Evolutionary conservation across 2,113 vertebrate genomes (phyloP), one percentile per base, ranked within the genome.

Genomic region (Aspidoscelis tigris): DNA sequence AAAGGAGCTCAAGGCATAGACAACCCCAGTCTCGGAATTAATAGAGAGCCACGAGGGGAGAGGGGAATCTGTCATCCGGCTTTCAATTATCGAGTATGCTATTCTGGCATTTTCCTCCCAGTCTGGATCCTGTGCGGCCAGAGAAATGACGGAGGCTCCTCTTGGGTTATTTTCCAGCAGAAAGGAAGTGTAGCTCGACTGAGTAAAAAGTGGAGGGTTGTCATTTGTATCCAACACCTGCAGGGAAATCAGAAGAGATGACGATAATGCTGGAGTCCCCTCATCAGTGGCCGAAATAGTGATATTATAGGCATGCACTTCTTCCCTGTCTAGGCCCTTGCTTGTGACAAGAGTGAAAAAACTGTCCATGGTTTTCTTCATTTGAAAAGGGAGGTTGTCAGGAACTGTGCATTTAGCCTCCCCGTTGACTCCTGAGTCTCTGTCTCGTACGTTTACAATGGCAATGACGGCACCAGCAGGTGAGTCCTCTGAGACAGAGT

Each of bases 371-470:
- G 94, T 94, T 33, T 93, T 93, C 61, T 95, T 93, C 76, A 96
- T 88, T 72, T 89, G 92, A 90, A 96, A 95, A 9, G 96, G 95
- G 4, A 93, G 74, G 24, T 89, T 84, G n/a, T 91, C 90, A 1
- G 92, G 78, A 14, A 97, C 91, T 18, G 81, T 88, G 65, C 97
- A 97, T 2, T 87, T 85, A 64, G 97, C 91, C 26, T 93, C 92
- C 9, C 96, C 96, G 64, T 97, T 96, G 79, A 92, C 93, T 12
- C 90, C 95, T 0, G 97, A 97, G 87, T 97, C 97, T 88, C 83
- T 88, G 89, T 97, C 96, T 82, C 93, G 77, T 0, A 96, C 93
- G 20, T 95, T 97, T 44, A 97, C 2, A 81, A 97, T 93, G 43
- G 94, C 90, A 0, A 97, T 86, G 0, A 96, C 0, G 2, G 97